Evolutionary conservation across 2,888 invertebrate genomes (phyloP), one percentile per base, ranked within the genome.

Genomic region (Subacronicta megacephala): DNA sequence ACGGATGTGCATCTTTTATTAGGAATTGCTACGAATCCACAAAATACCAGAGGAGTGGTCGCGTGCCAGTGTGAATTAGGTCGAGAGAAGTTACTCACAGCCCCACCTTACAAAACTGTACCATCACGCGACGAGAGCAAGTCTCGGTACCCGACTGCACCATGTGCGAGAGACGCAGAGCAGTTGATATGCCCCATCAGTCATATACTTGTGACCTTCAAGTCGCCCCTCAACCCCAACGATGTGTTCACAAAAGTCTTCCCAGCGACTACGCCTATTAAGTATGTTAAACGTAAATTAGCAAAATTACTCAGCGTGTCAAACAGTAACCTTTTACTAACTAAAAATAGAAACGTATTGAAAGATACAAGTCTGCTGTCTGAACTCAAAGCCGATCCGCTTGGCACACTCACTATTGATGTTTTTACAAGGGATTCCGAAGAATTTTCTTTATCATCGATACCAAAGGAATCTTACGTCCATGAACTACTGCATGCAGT

Each of bases 61-160:
- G 82, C 82, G 53, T 93, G 93, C 65, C 94, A 94, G 63, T 94
- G 94, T 60, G 92, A 92, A 68, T 64, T 94, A 64, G 94, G 94
- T 57, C 90, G 92, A 58, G 92, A 94, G 61, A 93, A 93, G 71
- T 63, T 94, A 55, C 82, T 93, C 1, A 92, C 93, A 18, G 94
- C 94, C 29, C 93, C 94, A 38, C 88, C 92, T 31, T 89, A 90
- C 71, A 87, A 83, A 62, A 82, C 81, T 5, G 47, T 78, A 7
- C 63, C 82, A 1, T 62, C 72, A 16, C 82, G 75, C 1, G 88
- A 89, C 31, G 89, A 88, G 20, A 65, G 62, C 20, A 84, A 82
- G 55, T 82, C 85, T 1, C 83, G 93, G 35, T 81, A 84, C 62
- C 82, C 78, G 20, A 93, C 93, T 4, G 94, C 94, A 2, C 91